Percentiles rank a stretch among this genome's conserved stretches.
Conservation (phyloP, 2,797 vertebrate genomes). For the Micropoecilia bifurca region DNA sequence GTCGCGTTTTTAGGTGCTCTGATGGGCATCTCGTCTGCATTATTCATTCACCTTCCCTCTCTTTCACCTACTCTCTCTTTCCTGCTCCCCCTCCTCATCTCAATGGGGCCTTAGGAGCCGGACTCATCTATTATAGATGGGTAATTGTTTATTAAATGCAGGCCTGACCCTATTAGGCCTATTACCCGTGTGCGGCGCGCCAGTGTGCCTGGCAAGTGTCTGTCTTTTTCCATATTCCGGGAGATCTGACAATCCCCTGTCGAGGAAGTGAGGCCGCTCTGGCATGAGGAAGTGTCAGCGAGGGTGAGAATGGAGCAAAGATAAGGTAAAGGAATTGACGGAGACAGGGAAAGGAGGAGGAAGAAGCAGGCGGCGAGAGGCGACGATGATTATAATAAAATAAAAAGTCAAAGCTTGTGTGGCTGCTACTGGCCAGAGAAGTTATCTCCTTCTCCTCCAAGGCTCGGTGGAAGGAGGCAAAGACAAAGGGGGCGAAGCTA, state of each 20-base stretch:
- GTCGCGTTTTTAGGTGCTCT: constrained; percentile 73
- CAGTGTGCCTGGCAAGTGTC: constrained; percentile 50
- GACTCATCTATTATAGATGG: constrained; percentile 87
- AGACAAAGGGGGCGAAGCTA: constrained; percentile 76
- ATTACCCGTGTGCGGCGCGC: constrained; percentile 69
- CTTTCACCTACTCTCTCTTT: constrained; percentile 36
- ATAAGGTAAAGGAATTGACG: constrained; percentile 27
- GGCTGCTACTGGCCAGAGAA: constrained; percentile 67
- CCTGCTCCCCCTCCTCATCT: constrained; percentile 43
- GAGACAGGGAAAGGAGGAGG: constrained; percentile 43
- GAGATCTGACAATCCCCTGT: constrained; percentile 74
- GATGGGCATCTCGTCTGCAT: constrained; percentile 80
- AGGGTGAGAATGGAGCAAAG: constrained; percentile 27
- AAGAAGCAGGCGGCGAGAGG: constrained; percentile 56
- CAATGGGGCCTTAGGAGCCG: constrained; percentile 75
- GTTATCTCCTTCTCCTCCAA: constrained; percentile 59
- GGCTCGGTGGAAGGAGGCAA: constrained; percentile 64
- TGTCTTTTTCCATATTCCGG: constrained; percentile 71
- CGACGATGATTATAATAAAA: constrained; percentile 71
- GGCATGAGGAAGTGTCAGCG: constrained; percentile 51
- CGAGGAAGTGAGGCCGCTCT: constrained; percentile 57
- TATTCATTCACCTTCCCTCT: constrained; percentile 79
- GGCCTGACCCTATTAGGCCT: constrained; percentile 85
- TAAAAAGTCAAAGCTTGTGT: constrained; percentile 68
- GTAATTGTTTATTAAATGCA: constrained; percentile 91